Evolutionary conservation across 2,888 invertebrate genomes (phyloP).

Genomic region (Ferrisia virgata): DNA sequence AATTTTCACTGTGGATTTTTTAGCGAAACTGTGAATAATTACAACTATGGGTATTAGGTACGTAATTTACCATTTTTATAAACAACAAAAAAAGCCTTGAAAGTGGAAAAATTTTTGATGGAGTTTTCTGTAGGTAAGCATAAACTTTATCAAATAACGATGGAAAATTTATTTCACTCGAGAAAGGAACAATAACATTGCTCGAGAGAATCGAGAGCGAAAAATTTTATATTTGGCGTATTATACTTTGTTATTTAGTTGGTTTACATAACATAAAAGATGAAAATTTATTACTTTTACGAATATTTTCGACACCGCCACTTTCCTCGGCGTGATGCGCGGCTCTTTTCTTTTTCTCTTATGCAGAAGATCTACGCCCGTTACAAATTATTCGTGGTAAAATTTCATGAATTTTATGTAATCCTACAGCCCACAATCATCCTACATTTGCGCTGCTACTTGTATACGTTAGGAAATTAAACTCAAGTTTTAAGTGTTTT

Average conservation of each 20-base stretch:
- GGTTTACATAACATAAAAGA: not conserved
- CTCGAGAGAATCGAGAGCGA: not conserved
- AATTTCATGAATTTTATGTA: not conserved
- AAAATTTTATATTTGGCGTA: not conserved
- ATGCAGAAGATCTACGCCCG: not conserved
- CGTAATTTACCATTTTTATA: no score
- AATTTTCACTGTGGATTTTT: no score
- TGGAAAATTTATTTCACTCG: not conserved
- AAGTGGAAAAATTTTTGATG: no score
- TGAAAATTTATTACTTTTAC: not conserved
- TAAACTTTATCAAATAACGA: no score
- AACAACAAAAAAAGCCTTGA: no score
- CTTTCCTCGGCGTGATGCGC: not conserved
- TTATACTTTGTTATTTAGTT: not conserved
- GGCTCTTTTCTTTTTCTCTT: not conserved
- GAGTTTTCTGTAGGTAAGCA: no score
- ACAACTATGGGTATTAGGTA: no score
- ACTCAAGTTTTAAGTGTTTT: not conserved
- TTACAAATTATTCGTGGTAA: not conserved
- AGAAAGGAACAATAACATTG: not conserved
- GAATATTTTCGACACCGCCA: not conserved
- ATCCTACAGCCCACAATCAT: not conserved
- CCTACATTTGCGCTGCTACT: not conserved
- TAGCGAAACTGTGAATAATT: no score
- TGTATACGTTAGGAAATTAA: not conserved